A percentile compares a stretch with the other conserved stretches of the same genome.
phyloP scores from a whole-genome alignment of 2,113 vertebrate species.

The Neodontobutis hainanensis region DNA sequence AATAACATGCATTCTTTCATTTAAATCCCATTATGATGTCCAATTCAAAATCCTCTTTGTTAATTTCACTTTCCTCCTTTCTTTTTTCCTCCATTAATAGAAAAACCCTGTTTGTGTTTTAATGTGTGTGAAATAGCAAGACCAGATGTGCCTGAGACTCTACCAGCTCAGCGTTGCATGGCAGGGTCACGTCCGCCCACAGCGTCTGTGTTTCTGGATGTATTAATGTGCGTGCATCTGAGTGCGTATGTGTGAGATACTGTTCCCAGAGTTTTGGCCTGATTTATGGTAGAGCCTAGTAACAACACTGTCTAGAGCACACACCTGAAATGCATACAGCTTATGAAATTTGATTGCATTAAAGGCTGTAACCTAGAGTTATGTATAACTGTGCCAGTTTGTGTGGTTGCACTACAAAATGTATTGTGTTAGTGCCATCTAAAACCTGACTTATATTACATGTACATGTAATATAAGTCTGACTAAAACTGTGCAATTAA shows the following conservation, averaged over 20 bases:
- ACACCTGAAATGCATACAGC: no score
- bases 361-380: no score
- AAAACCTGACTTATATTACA: no score
- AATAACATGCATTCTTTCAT: neutral
- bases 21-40: neutral
- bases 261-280: neutral
- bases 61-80: no score
- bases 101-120: constrained; percentile 8
- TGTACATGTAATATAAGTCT: no score
- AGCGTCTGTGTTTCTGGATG: neutral
- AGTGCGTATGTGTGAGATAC: constrained; percentile 5
- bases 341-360: no score
- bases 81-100: neutral
- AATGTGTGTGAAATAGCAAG: constrained; percentile 16
- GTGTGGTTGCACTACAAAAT: no score
- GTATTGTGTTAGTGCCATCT: no score
- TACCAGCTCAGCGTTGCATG: neutral
- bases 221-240: neutral
- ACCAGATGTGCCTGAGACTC: constrained; percentile 36
- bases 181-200: constrained; percentile 12
- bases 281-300: constrained; percentile 13
- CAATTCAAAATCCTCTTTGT: no score
- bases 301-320: neutral
- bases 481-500: no score
- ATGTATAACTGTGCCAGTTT: no score